Conservation (phyloP, 2,113 vertebrate species). For the Meles meles region DNA sequence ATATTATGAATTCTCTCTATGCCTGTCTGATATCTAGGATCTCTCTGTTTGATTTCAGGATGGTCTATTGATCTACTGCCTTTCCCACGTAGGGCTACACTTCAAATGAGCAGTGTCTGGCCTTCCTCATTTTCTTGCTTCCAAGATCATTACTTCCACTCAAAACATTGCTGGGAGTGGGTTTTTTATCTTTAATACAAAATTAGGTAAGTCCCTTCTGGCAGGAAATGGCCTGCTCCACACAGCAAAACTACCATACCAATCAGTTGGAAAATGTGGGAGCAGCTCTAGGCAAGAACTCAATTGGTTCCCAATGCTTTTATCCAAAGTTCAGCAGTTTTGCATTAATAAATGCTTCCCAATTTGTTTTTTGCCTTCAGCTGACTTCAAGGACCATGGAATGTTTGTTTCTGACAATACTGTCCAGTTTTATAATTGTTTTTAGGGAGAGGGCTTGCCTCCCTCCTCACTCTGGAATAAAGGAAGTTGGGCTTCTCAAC, state of each 20-base stretch:
- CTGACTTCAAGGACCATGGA: neutral
- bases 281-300: neutral
- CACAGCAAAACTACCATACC: neutral
- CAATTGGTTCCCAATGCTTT: neutral
- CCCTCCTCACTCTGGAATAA: neutral
- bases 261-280: neutral
- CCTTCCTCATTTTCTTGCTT: neutral
- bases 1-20: neutral
- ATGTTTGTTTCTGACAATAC: neutral
- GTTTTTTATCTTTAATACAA: neutral
- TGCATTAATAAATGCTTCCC: neutral
- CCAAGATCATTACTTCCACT: neutral
- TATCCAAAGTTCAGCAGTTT: neutral
- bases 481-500: neutral
- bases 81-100: neutral
- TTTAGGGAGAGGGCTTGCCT: neutral
- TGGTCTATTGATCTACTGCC: neutral
- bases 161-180: neutral
- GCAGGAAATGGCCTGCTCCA: neutral
- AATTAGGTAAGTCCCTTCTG: neutral
- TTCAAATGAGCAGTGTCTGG: neutral
- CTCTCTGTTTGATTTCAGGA: conserved; percentile 18
- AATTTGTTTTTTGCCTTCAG: neutral
- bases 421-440: neutral
- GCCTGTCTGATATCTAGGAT: neutral